Evolutionary conservation across 2,888 invertebrate species (phyloP), one percentile per base, ranked within the genome.

Genomic region (Zygogramma bicolorata): DNA sequence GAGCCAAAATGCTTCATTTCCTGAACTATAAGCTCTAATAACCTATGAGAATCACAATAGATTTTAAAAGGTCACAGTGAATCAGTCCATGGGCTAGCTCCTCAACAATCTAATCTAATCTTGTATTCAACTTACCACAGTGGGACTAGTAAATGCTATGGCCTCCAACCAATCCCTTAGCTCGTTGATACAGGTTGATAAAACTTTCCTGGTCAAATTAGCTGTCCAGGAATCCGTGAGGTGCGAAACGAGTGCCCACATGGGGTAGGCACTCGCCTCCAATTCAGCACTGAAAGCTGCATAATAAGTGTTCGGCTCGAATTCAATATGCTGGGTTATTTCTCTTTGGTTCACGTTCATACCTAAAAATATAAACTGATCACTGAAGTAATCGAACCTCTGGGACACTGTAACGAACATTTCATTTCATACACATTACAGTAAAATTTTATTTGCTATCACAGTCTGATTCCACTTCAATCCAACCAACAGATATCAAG

Each of bases 311-410:
- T 96, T 97, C 53, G 97, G 97, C 87, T 99, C 98, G 89, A 96
- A 97, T 89, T 98, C 98, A 15, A 98, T 94, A 88, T 98, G 98
- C 66, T 95, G 94, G 81, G 92, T 93, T 77, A 96, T 89, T 87
- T 98, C 97, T 75, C 97, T 91, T 79, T 95, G 92, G 89, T 98
- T 98, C 63, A 97, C 94, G 88, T 98, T 98, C 98, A 99, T 98
- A 75, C 97, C 96, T 95, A 60, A 70, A 65, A 65, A 20, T 10
- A 40, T 40, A 40, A n/a, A 13, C 13, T 46, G 25, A 10, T 2
- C 27, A 40, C 10, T 53, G 29, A 31, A 53, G n/a, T n/a, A n/a
- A n/a, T n/a, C n/a, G n/a, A n/a, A n/a, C n/a, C n/a, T n/a, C n/a
- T n/a, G n/a, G n/a, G n/a, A n/a, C n/a, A n/a, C n/a, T n/a, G n/a